Evolutionary conservation across 2,888 invertebrate species (phyloP).

Genomic region (Adelognathus sp.): DNA sequence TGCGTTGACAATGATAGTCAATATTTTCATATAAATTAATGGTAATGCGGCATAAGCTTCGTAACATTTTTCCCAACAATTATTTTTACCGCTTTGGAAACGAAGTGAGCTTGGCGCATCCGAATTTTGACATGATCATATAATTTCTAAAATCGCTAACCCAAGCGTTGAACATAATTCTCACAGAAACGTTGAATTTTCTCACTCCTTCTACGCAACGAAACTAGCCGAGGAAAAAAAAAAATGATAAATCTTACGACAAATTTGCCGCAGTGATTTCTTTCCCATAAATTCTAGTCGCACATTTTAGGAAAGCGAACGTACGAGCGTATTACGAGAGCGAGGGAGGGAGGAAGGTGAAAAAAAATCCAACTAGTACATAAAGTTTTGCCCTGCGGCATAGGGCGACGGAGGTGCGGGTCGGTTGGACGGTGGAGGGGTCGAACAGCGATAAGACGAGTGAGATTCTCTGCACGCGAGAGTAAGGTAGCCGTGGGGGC

Average conservation of each 20-base stretch:
- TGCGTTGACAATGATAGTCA: too few species aligned
- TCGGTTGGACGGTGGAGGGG: constrained; percentile 30
- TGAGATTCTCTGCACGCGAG: constrained; percentile 67
- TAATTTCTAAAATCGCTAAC: too few species aligned
- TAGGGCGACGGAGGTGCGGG: constrained; percentile 1
- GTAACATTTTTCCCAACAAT: too few species aligned
- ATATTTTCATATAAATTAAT: too few species aligned
- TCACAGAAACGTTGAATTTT: too few species aligned
- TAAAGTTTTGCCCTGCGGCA: constrained; percentile 40
- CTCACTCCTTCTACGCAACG: background rate
- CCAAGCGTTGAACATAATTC: background rate
- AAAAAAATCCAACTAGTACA: constrained; percentile 29
- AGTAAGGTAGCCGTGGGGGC: constrained; percentile 52
- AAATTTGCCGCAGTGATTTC: constrained; percentile 15
- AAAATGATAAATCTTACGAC: background rate
- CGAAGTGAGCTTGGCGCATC: background rate
- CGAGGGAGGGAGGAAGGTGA: too few species aligned
- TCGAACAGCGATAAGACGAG: constrained; percentile 61
- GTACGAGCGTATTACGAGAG: constrained; percentile 28
- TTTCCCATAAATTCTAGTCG: background rate
- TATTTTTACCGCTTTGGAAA: background rate
- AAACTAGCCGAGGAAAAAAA: background rate
- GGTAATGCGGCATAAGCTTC: too few species aligned
- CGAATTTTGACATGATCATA: too few species aligned
- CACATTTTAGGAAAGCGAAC: constrained; percentile 1